Base-by-base conservation (phyloP, 2,113 vertebrate species). In the Xiphorhynchus elegans region DNA sequence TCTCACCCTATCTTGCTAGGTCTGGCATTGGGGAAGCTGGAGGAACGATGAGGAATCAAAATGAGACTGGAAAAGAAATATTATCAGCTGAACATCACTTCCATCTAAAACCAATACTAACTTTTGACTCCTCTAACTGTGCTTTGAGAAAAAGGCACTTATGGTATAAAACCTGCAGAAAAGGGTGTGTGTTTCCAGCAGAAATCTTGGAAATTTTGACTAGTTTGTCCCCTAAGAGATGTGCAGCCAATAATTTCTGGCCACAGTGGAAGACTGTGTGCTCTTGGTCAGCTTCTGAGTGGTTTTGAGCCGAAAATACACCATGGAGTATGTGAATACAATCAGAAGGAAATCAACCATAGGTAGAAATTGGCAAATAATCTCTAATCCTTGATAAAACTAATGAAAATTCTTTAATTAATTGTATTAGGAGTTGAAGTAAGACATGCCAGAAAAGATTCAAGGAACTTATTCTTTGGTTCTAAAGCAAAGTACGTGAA, bases 241-340 rank as follows among this genome's bases (percentile, higher is more conserved):
- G 5, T 18, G 7, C 37, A 69, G 23, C 9, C 31, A 21, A 13
- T 11, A 56, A 42, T 28, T 92, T 49, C 15, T 73, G 40, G 8
- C 37, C n/a, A 24, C 23, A 46, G 12, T 10, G 5, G 21, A 25
- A 82, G 13, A 67, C 2, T 12, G 40, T 4, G 10, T 33, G 21
- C 3, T 20, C 28, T 53, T 40, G 11, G 14, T 35, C 18, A 53
- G 10, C 13, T 73, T 44, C 13, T 58, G 16, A n/a, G 33, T 33
- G 49, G 1, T 11, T 84, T 40, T 11, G 12, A 74, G 31, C 8
- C 52, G 58, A 50, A 74, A 67, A 23, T 25, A 46, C 8, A 64
- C 7, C 29, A n/a, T 7, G 10, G 13, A 58, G 16, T 42, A 18
- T 3, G 55, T 2, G 26, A 39, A 67, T 64, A 56, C 0, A 0